These are phyloP conservation scores for Chloebia gouldiae DNA, from an alignment of 2,113 vertebrate genomes.

Conservation along the genomic window DNA sequence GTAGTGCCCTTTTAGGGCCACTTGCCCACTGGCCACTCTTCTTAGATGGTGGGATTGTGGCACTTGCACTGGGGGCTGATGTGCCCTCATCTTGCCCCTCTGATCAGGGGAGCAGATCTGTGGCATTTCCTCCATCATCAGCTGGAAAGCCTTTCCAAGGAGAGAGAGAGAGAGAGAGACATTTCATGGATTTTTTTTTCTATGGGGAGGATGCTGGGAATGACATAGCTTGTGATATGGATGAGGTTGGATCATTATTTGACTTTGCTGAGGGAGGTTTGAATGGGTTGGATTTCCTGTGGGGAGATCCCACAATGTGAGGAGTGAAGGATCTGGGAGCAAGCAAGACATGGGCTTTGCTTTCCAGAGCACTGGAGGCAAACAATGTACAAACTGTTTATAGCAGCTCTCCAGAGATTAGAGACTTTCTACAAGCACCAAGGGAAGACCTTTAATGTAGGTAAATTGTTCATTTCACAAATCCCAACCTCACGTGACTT, in stretches of 20 bases:
- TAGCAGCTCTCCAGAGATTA: not conserved
- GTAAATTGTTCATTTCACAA: not conserved
- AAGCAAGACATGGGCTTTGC: rapidly evolving
- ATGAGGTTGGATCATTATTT: not conserved
- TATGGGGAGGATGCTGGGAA: not conserved
- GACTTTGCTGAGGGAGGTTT: not conserved
- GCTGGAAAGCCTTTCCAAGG: not conserved
- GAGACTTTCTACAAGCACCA: not conserved
- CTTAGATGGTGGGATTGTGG: not conserved
- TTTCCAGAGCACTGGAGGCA: not conserved
- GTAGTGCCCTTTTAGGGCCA: no score
- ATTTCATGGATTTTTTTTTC: rapidly evolving
- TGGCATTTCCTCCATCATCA: not conserved
- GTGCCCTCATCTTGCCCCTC: not conserved
- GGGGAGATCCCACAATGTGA: rapidly evolving
- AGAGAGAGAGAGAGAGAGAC: rapidly evolving
- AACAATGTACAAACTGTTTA: not conserved
- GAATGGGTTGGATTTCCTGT: not conserved
- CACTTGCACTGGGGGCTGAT: no score
- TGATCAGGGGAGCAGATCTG: not conserved
- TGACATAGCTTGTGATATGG: rapidly evolving
- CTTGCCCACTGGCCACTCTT: not conserved
- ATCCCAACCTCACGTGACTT: not conserved
- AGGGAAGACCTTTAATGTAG: not conserved
- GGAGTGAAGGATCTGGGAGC: rapidly evolving